Evolutionary conservation across 1,140 invertebrate genomes (phyloP).

Genomic region (Gonioctena quinquepunctata): DNA sequence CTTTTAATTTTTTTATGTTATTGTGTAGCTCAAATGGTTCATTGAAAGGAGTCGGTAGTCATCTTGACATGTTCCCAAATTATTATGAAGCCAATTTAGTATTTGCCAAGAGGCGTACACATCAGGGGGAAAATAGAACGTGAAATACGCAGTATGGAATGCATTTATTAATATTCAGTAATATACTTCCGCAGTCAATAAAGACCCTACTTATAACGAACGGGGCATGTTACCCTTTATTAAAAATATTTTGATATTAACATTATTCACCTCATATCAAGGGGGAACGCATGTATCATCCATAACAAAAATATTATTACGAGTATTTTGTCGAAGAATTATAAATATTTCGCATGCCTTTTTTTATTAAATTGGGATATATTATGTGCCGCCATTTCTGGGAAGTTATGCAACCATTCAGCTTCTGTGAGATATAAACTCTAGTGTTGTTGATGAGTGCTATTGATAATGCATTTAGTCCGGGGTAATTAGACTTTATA

Average conservation of each 20-base stretch:
- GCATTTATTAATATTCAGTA: conserved; percentile 32
- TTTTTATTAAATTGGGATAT: background rate
- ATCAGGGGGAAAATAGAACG: background rate
- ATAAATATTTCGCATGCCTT: conserved; percentile 6
- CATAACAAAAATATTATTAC: background rate
- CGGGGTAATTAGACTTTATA: no score
- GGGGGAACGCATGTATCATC: background rate
- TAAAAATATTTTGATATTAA: conserved; percentile 34
- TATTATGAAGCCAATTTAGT: background rate
- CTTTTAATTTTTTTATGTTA: no score
- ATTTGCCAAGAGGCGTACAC: background rate
- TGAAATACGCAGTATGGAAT: conserved; percentile 13
- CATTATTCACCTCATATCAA: conserved; percentile 25
- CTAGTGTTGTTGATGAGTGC: no score
- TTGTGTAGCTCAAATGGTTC: no score
- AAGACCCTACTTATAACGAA: conserved; percentile 17
- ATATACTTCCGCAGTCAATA: conserved; percentile 21
- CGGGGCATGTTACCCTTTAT: conserved; percentile 26
- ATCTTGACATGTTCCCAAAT: no score
- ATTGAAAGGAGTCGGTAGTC: no score
- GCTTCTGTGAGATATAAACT: no score
- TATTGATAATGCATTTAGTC: no score
- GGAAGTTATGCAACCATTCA: no score
- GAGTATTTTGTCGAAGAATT: background rate
- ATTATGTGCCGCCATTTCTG: no score